A percentile compares a stretch with the other conserved stretches of the same genome.
phyloP scores from a whole-genome alignment of 2,888 invertebrate genomes.

The Leptothorax acervorum region DNA sequence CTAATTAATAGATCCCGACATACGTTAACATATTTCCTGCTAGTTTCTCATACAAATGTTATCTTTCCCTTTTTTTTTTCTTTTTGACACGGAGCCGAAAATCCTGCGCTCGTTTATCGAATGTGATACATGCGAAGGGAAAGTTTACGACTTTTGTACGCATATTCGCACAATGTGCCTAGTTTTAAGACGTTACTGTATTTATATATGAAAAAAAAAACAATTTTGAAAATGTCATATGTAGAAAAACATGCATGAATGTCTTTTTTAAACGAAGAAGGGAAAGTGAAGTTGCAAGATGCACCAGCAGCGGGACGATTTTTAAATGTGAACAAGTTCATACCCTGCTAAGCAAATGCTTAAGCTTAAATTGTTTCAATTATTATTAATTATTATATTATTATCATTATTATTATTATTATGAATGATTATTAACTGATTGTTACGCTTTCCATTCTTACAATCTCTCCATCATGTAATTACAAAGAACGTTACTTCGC shows the following conservation, averaged over 20 bases:
- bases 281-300: neutral
- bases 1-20: neutral
- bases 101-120: slow-evolving; percentile 7
- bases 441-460: slow-evolving; percentile 19
- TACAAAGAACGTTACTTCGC: neutral
- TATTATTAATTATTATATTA: slow-evolving; percentile 25
- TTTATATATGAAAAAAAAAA: neutral
- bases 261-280: neutral
- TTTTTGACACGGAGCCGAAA: neutral
- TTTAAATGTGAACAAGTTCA: neutral
- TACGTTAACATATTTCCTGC: neutral
- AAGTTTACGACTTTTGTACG: neutral
- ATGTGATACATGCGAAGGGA: slow-evolving; percentile 8
- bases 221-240: neutral
- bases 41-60: slow-evolving; percentile 3
- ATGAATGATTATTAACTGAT: slow-evolving; percentile 5
- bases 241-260: neutral
- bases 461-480: neutral
- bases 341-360: neutral
- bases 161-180: neutral
- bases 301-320: neutral
- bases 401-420: slow-evolving; percentile 14
- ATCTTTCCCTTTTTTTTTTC: neutral
- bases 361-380: slow-evolving; percentile 12
- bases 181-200: slow-evolving; percentile 10